Conservation (phyloP, 2,113 vertebrate genomes). For the Dicaeum eximium region DNA sequence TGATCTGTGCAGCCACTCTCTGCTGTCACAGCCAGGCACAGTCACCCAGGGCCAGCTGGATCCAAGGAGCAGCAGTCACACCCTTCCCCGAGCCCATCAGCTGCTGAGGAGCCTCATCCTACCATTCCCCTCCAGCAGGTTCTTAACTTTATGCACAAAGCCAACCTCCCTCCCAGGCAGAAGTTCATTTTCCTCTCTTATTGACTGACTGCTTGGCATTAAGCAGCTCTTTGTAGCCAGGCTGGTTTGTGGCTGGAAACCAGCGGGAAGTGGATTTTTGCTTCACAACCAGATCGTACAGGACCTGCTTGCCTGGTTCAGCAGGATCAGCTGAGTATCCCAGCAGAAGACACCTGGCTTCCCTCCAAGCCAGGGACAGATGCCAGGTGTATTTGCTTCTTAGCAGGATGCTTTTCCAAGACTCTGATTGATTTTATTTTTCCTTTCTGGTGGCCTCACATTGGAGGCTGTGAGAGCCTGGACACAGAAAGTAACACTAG, state of each 20-base stretch:
- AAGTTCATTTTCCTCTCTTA: neutral
- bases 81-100: neutral
- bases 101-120: neutral
- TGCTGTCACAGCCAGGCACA: neutral
- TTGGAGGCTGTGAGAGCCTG: neutral
- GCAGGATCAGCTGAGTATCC: neutral
- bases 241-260: neutral
- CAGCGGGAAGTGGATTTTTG: neutral
- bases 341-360: neutral
- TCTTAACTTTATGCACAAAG: neutral
- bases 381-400: neutral
- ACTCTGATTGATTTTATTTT: neutral
- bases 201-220: neutral
- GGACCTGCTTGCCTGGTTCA: neutral
- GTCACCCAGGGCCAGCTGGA: neutral
- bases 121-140: neutral
- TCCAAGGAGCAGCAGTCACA: neutral
- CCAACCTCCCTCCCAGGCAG: neutral
- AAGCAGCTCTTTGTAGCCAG: neutral
- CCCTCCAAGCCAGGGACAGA: neutral
- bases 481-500: constrained; percentile 16
- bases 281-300: neutral
- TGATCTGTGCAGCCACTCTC: neutral
- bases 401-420: neutral
- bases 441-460: neutral